A percentile compares a stretch with the other conserved stretches of the same genome.
Conservation (phyloP, 2,797 vertebrate genomes). For the Acrossocheilus fasciatus region DNA sequence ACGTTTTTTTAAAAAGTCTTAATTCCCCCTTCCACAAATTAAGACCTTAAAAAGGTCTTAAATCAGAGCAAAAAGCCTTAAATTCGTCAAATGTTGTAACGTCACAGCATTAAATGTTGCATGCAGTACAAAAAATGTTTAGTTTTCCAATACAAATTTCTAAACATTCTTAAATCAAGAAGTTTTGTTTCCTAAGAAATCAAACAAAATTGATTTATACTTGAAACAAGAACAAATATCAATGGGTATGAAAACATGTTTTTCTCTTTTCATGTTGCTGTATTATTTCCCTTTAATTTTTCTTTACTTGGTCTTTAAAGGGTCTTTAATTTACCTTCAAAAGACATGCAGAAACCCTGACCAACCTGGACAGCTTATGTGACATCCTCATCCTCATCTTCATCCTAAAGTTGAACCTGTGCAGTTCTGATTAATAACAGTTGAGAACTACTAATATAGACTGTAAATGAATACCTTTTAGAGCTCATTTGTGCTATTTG, state of each 20-base stretch:
- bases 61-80: not conserved
- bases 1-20: too few species aligned
- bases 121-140: not conserved
- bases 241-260: not conserved
- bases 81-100: not conserved
- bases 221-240: not conserved
- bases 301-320: not conserved
- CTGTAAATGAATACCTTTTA: not conserved
- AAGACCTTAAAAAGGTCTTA: too few species aligned
- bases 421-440: not conserved
- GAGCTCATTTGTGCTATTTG: constrained; percentile 69
- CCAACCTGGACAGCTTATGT: not conserved
- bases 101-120: not conserved
- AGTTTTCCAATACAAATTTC: not conserved
- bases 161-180: not conserved
- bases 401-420: not conserved
- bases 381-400: not conserved
- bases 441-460: constrained; percentile 12
- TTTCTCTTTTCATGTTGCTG: not conserved
- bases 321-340: not conserved
- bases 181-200: not conserved
- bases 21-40: too few species aligned
- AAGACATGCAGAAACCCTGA: not conserved
- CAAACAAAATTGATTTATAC: not conserved
- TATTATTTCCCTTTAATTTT: not conserved